Percentiles rank a stretch among this genome's conserved stretches.
Conservation (phyloP, 2,113 vertebrate species). For the Apeltes quadracus region DNA sequence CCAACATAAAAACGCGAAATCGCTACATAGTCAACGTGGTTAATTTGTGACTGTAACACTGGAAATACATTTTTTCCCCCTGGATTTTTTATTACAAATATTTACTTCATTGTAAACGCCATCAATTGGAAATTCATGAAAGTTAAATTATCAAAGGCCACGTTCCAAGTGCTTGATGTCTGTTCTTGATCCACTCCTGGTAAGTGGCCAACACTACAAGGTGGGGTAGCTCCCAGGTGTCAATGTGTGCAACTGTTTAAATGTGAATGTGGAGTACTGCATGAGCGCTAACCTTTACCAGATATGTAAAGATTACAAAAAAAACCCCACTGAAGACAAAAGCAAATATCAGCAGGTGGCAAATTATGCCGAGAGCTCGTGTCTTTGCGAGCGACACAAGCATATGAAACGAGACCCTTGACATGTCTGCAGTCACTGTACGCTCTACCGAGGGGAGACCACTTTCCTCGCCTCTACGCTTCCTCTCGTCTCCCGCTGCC, state of each 20-base stretch:
- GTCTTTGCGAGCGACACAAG: constrained; percentile 32
- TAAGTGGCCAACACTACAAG: constrained; percentile 52
- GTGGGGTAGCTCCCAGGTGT: constrained; percentile 65
- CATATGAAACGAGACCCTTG: constrained; percentile 39
- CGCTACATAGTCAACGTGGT: background rate
- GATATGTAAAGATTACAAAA: background rate
- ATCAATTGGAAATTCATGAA: constrained; percentile 62
- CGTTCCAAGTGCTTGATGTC: constrained; percentile 62
- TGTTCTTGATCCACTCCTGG: constrained; percentile 53
- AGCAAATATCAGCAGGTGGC: constrained; percentile 36
- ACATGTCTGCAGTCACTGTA: constrained; percentile 33
- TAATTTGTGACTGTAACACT: constrained; percentile 30
- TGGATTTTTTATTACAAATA: constrained; percentile 48
- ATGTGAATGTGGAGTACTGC: constrained; percentile 37
- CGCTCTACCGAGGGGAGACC: constrained; percentile 39
- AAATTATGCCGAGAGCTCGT: constrained; percentile 4
- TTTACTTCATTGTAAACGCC: constrained; percentile 53
- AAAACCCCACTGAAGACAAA: background rate
- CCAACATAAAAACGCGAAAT: constrained; percentile 4
- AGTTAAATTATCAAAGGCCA: constrained; percentile 64
- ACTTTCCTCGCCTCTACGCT: constrained; percentile 59
- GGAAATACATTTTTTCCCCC: constrained; percentile 22
- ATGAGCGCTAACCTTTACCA: background rate
- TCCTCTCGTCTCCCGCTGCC: constrained; percentile 67
- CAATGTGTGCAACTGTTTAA: constrained; percentile 69